These are phyloP conservation scores for Catalaphyllia jardinei DNA, from an alignment of 64 coral and sea anemone species.

Conservation along the genomic window DNA sequence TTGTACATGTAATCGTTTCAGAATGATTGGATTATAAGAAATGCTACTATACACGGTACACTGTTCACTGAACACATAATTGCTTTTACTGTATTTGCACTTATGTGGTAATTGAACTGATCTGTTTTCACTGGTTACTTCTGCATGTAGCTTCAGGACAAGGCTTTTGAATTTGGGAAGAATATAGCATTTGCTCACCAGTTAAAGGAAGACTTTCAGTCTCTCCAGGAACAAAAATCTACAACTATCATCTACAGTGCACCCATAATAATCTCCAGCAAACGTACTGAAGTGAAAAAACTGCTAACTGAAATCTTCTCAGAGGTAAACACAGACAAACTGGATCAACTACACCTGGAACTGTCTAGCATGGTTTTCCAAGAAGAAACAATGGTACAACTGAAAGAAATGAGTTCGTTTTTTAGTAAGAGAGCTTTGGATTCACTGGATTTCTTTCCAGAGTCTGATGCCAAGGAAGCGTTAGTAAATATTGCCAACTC, in stretches of 20 bases:
- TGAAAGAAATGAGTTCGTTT: constrained; percentile 27
- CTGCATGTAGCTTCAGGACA: constrained; percentile 70
- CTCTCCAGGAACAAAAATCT: constrained; percentile 5
- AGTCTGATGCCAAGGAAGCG: no score
- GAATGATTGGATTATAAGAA: no score
- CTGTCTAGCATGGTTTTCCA: neutral
- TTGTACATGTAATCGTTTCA: no score
- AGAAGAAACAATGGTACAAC: neutral
- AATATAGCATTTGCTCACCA: constrained; percentile 72
- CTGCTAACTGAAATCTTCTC: constrained; percentile 8
- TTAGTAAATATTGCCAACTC: no score
- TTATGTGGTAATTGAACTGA: neutral
- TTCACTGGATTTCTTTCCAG: constrained; percentile 19
- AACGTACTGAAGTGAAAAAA: neutral
- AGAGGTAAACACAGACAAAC: constrained; percentile 27
- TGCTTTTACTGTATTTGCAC: no score
- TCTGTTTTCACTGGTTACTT: neutral
- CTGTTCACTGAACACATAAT: no score
- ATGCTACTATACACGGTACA: no score
- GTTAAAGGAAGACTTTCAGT: constrained; percentile 59
- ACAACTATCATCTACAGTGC: constrained; percentile 21
- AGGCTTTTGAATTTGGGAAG: constrained; percentile 76
- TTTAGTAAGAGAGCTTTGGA: constrained; percentile 58
- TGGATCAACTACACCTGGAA: constrained; percentile 10
- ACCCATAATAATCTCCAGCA: constrained; percentile 38